Base-by-base conservation (phyloP, 2,888 invertebrate genomes). In the Villa cingulata region DNA sequence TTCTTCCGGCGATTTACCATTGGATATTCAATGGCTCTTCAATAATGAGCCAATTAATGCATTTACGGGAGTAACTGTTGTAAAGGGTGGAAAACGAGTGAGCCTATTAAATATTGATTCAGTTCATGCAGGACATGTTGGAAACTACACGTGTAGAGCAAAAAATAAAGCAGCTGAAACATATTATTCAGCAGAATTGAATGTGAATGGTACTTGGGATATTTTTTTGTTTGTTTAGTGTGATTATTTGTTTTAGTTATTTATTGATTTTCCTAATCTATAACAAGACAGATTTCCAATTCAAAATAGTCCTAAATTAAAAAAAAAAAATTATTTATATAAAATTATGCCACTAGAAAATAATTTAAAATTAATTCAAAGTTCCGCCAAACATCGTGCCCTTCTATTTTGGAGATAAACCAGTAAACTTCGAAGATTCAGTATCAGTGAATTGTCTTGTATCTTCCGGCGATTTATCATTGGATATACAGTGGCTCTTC, bases 361-460 rank as follows among this genome's bases (percentile, higher is more conserved):
- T n/a, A n/a, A n/a, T n/a, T n/a, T n/a, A n/a, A n/a, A n/a, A n/a
- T n/a, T n/a, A n/a, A n/a, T n/a, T n/a, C n/a, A 69, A 70, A 86
- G 88, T 80, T 73, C 76, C 80, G 62, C 86, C 86, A 52, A 81
- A 83, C 73, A 78, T 84, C 63, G 76, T 76, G 59, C 80, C 82
- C 55, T 86, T 87, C 66, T 72, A 79, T 58, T 86, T 87, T 64
- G 86, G 83, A 58, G 80, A 82, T 57, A 74, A 76, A 54, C 78
- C 81, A 34, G 74, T 80, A 55, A 81, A 80, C 64, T 78, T 79
- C 56, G 83, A 81, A 53, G 81, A 83, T 65, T 78, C 80, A 56
- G 77, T 80, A 48, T 80, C 80, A 47, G 74, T 81, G 49, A 77
- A 78, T 58, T 86, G 85, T 66, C 75, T 80, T 44, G 76, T 83